phyloP scores from a whole-genome alignment of 1,140 invertebrate genomes.

The Pseudachorutes palmiensis region DNA sequence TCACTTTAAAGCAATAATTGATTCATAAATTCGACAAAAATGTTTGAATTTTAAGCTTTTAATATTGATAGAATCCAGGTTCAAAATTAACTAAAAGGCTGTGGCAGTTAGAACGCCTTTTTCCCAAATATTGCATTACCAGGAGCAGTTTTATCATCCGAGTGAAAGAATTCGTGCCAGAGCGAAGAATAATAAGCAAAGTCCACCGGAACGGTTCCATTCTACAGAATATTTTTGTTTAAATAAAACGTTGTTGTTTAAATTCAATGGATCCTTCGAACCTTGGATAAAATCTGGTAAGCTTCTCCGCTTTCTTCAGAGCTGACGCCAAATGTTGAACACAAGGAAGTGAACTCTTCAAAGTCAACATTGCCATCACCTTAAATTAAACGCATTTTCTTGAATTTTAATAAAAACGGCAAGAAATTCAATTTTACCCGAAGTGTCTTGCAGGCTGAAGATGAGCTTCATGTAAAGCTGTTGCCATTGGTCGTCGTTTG shows the following conservation, averaged over 20 bases:
- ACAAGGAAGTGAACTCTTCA: slow-evolving; percentile 70
- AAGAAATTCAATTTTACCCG: slow-evolving; percentile 46
- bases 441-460: slow-evolving; percentile 77
- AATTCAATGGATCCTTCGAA: slow-evolving; percentile 31
- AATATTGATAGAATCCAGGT: not conserved
- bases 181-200: slow-evolving; percentile 65
- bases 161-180: slow-evolving; percentile 73
- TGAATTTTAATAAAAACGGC: slow-evolving; percentile 3
- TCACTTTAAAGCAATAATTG: not conserved
- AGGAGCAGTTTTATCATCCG: slow-evolving; percentile 62
- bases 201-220: slow-evolving; percentile 57
- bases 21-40: too few relatives aligned
- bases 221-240: too few relatives aligned
- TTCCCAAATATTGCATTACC: slow-evolving; percentile 78
- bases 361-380: slow-evolving; percentile 71
- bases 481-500: slow-evolving; percentile 57
- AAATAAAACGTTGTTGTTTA: not conserved
- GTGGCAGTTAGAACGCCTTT: slow-evolving; percentile 49
- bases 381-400: slow-evolving; percentile 38
- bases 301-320: slow-evolving; percentile 64
- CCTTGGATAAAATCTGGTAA: slow-evolving; percentile 69
- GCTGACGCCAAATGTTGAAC: slow-evolving; percentile 65
- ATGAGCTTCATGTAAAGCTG: slow-evolving; percentile 70
- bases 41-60: not conserved
- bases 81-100: too few relatives aligned